Base-by-base conservation (phyloP, 1,140 invertebrate genomes). In the Nilaparvata lugens region DNA sequence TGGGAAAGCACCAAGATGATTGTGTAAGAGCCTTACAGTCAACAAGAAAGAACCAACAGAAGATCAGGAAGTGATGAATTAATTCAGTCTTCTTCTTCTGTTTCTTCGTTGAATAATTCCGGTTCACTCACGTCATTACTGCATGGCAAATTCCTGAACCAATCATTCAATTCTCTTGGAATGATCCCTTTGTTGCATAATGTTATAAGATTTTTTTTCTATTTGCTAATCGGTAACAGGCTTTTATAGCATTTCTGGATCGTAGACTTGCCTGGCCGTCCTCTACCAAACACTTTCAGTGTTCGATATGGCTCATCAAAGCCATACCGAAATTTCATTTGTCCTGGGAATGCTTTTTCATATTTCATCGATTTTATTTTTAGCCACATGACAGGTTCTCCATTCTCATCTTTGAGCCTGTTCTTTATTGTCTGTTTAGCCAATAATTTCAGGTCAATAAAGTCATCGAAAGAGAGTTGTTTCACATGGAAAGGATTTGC, bases 191-290 rank as follows among this genome's bases (percentile, higher is more conserved):
- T 48, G 16, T 23, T 48, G 45, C 45, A 48, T 48, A 48, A 23
- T 48, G 16, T 48, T 19, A 5, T 18, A 11, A 11, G 45, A 48
- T 48, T 48, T 48, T 48, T 23, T 48, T 48, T 23, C 9, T 48
- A 6, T 18, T 23, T 48, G 45, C 45, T 48, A 48, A 48, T 48
- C 16, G 16, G 16, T 48, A 48, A 48, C 45, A 18, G 16, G 21
- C 45, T 48, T 48, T 23, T 19, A 23, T 48, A 48, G 16, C 21
- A 48, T 48, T 48, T 62, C 56, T 18, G 38, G 11, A 48, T 56
- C 35, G n/a, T 42, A 19, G 42, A 35, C 45, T 19, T 48, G 45
- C 21, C 21, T 48, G 45, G 45, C 16, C 21, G 45, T 48, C 21
- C 45, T 48, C 21, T 48, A 19, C 21, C 45, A 48, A 19, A 48